These are phyloP conservation scores for Pycnonotus jocosus DNA, from an alignment of 2,113 vertebrate genomes.

Conservation along the genomic window DNA sequence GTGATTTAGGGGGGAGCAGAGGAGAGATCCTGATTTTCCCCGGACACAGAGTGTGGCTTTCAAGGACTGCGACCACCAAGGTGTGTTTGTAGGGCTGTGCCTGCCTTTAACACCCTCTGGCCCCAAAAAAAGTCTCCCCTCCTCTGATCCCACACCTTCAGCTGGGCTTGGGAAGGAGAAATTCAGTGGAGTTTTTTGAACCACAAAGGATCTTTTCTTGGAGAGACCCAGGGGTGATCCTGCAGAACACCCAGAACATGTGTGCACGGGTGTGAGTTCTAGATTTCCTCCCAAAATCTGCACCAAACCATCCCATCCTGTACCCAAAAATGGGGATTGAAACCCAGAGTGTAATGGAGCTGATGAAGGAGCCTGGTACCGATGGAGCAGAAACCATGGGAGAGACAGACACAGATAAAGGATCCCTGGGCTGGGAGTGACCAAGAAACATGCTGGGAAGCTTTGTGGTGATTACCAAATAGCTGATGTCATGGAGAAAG, in stretches of 20 bases:
- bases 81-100: not conserved
- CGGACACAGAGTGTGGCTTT: fast-evolving
- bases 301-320: not conserved
- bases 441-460: no score
- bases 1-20: not conserved
- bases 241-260: fast-evolving
- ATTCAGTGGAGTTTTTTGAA: fast-evolving
- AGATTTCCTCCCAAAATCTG: not conserved
- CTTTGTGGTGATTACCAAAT: no score
- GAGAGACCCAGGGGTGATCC: not conserved
- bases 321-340: not conserved
- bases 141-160: not conserved
- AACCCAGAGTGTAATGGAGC: not conserved
- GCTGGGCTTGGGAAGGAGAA: fast-evolving
- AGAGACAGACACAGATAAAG: no score
- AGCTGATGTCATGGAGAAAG: no score
- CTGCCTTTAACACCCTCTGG: not conserved
- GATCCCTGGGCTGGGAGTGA: no score
- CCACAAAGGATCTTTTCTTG: not conserved
- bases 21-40: not conserved
- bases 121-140: fast-evolving
- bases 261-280: fast-evolving
- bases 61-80: not conserved
- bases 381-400: not conserved
- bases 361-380: not conserved